phyloP scores from a whole-genome alignment of 1,140 invertebrate genomes.

The Plutomurus gul region DNA sequence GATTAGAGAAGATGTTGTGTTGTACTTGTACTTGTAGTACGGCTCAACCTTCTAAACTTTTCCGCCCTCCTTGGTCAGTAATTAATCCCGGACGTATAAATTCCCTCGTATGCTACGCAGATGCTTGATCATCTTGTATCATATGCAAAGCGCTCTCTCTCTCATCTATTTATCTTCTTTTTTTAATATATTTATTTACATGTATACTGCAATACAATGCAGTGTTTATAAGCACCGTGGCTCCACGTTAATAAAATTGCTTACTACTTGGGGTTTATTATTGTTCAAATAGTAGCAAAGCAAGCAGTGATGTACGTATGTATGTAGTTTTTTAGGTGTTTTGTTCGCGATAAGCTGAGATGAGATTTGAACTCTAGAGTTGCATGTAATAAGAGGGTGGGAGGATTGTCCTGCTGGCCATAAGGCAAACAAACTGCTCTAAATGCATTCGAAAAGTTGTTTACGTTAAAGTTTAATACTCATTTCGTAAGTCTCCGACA shows the following conservation, averaged over 20 bases:
- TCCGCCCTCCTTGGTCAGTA: conserved; percentile 7
- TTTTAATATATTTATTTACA: background rate
- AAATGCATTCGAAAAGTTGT: background rate
- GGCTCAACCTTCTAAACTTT: conserved; percentile 7
- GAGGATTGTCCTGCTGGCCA: no score
- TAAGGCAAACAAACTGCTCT: conserved; percentile 7
- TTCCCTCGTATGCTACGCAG: background rate
- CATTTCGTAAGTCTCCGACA: background rate
- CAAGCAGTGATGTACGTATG: no score
- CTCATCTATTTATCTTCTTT: no score
- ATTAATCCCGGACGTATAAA: conserved; percentile 29
- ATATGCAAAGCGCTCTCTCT: background rate
- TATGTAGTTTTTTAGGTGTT: no score
- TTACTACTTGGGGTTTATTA: no score
- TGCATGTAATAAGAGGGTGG: no score
- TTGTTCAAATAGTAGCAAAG: no score
- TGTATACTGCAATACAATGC: no score
- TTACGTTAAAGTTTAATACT: background rate
- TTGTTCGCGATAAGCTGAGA: no score
- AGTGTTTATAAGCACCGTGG: no score
- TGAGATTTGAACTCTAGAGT: no score
- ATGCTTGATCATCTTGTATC: background rate
- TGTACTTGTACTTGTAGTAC: background rate
- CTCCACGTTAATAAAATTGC: no score
- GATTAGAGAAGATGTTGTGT: background rate